phyloP scores from a whole-genome alignment of 2,888 invertebrate genomes.

The Allophyes oxyacanthae region DNA sequence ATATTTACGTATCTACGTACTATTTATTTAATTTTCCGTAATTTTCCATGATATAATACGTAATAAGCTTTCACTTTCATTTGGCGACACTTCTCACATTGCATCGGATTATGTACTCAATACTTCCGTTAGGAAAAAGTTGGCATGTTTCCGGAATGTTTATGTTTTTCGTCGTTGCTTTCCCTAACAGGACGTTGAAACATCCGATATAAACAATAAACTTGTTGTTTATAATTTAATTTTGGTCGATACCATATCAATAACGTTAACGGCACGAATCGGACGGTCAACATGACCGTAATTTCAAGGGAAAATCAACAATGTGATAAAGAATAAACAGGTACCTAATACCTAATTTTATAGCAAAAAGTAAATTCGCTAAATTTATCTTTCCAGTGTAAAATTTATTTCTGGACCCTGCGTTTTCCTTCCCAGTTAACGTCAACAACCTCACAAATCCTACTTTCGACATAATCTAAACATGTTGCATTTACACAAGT shows the following conservation, averaged over 20 bases:
- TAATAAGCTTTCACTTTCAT: conserved; percentile 38
- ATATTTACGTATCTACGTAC: neutral
- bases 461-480: conserved; percentile 9
- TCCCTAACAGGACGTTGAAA: too few species aligned
- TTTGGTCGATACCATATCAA: too few species aligned
- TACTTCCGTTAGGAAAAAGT: conserved; percentile 6
- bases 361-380: too few species aligned
- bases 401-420: neutral
- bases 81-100: conserved; percentile 20
- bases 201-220: too few species aligned
- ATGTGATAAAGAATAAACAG: too few species aligned
- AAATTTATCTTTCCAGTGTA: too few species aligned
- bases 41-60: conserved; percentile 20
- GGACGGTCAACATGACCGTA: too few species aligned
- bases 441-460: neutral
- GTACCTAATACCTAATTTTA: too few species aligned
- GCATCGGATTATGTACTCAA: conserved; percentile 21
- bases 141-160: neutral
- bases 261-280: too few species aligned
- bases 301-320: too few species aligned
- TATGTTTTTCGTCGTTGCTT: neutral
- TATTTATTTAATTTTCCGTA: conserved; percentile 19
- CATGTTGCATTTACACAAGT: neutral
- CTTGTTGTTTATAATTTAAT: too few species aligned
- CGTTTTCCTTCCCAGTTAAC: neutral